Base-by-base conservation (phyloP, 2,797 vertebrate genomes). In the Coranthus polyacanthus region DNA sequence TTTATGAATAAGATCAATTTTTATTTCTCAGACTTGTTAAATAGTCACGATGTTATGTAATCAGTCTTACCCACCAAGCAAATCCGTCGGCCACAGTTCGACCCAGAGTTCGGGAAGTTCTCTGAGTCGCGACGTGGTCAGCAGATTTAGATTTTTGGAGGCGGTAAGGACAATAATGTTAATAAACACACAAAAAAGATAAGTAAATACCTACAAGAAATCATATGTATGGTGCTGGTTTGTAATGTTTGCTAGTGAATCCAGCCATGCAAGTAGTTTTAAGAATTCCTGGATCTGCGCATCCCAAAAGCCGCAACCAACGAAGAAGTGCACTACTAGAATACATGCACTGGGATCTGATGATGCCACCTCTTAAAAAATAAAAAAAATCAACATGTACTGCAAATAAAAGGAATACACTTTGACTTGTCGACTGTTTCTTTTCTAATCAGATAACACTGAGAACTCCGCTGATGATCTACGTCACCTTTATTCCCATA, bases 281-380 rank as follows among this genome's bases (percentile, higher is more conserved):
- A 88, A 88, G 77, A 92, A 90, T 86, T 87, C 86, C 88, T 90
- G 86, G 76, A 82, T 92, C 79, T 91, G 87, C 72, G 91, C 45
- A 77, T 88, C 72, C 68, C 53, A 43, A 83, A 75, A 63, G 76
- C 57, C 42, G 84, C 87, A 87, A 84, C 85, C 79, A 83, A 81
- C 79, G n/a, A 88, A 85, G 38, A 90, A 86, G 91, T 95, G 94
- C 94, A 95, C 94, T 94, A 94, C 92, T 95, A 94, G 92, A 95
- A 94, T 92, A 92, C 92, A 94, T 92, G 93, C 95, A 94, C 91
- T 94, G 95, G 94, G 94, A 94, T 89, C 94, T 91, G 91, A 94
- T 91, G 90, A 92, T 92, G 88, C 89, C 91, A 81, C 90, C 84
- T 89, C 87, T 83, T 78, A 74, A 84, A 79, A 80, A 85, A 75